phyloP scores from a whole-genome alignment of 2,113 vertebrate species.

The Nannobrachium achirus region DNA sequence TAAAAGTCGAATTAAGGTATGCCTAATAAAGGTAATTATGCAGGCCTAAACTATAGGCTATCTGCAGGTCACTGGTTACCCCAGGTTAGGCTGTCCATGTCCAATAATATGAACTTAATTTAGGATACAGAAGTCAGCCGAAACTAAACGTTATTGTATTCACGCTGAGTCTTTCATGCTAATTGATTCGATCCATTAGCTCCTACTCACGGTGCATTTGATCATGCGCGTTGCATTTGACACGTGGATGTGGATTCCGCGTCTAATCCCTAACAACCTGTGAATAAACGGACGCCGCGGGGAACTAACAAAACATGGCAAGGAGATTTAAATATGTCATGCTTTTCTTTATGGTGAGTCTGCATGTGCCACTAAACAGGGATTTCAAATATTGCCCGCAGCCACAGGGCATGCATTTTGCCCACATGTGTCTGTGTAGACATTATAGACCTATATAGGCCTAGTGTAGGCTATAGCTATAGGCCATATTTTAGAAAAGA shows the following conservation, averaged over 20 bases:
- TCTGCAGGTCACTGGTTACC: neutral
- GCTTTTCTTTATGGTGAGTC: no score
- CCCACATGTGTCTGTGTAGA: no score
- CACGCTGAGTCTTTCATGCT: conserved; percentile 75
- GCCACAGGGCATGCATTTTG: no score
- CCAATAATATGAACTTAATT: conserved; percentile 23
- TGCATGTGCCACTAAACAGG: no score
- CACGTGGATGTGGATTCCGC: conserved; percentile 77
- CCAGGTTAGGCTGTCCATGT: no score
- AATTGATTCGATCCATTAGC: conserved; percentile 80
- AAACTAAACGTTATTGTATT: conserved; percentile 82
- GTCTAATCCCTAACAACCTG: conserved; percentile 52
- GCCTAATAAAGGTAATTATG: neutral
- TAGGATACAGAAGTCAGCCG: conserved; percentile 42
- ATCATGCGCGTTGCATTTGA: conserved; percentile 56
- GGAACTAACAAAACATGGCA: conserved; percentile 12
- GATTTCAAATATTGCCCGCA: no score
- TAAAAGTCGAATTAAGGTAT: no score
- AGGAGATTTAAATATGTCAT: no score
- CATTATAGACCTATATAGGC: no score
- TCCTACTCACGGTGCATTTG: conserved; percentile 54
- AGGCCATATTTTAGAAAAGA: no score
- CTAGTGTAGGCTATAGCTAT: neutral
- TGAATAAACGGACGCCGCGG: conserved; percentile 3
- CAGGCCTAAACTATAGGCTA: neutral